Percentiles rank a stretch among this genome's conserved stretches.
Conservation (phyloP, 2,888 invertebrate species). For the Girardia tigrina region DNA sequence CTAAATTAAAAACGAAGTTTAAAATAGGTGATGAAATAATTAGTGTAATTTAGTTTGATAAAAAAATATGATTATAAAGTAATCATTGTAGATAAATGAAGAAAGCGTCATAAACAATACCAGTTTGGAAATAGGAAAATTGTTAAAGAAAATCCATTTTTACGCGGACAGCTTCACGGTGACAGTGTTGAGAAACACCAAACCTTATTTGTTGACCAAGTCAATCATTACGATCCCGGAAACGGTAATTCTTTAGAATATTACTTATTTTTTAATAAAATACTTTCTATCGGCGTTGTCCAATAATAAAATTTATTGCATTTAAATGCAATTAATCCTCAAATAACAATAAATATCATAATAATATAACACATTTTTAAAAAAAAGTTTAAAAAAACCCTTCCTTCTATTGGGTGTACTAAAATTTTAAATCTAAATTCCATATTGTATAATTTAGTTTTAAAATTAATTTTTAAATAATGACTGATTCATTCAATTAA, state of each 20-base stretch:
- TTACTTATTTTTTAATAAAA: too few species aligned
- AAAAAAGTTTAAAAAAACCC: too few species aligned
- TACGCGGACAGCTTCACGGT: not conserved
- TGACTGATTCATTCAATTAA: too few species aligned
- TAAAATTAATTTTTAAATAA: too few species aligned
- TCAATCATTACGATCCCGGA: not conserved
- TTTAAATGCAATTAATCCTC: too few species aligned
- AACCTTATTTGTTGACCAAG: not conserved
- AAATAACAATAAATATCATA: too few species aligned
- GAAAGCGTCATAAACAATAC: not conserved
- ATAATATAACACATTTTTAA: too few species aligned
- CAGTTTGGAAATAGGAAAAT: not conserved
- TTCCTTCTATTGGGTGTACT: too few species aligned
- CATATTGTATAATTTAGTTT: too few species aligned
- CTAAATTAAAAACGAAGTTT: not conserved
- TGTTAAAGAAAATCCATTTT: not conserved
- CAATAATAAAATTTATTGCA: too few species aligned
- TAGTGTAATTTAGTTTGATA: not conserved
- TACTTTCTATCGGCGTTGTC: too few species aligned
- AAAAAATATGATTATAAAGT: not conserved
- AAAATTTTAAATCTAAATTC: too few species aligned
- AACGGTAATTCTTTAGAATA: not conserved
- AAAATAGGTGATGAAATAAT: not conserved
- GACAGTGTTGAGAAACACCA: not conserved
- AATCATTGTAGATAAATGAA: not conserved